phyloP scores from a whole-genome alignment of 2,888 invertebrate genomes.

The Minunthozetes semirufus region DNA sequence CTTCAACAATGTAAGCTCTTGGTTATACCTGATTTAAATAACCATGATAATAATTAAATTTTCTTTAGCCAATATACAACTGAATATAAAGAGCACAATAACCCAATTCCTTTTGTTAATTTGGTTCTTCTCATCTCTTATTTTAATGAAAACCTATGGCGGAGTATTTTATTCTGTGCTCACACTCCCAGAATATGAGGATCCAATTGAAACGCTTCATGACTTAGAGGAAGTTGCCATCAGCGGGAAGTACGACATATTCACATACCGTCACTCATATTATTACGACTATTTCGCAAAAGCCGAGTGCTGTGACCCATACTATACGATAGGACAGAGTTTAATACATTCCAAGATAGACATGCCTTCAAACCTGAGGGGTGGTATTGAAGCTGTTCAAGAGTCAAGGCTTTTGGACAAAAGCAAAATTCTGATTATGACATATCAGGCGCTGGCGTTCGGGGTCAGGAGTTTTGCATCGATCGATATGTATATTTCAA shows the following conservation, averaged over 20 bases:
- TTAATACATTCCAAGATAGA: neutral
- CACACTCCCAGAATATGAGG: constrained; percentile 15
- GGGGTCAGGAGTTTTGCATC: neutral
- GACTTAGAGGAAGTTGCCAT: neutral
- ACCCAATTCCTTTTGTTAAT: neutral
- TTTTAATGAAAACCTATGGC: constrained; percentile 18
- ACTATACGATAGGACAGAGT: neutral
- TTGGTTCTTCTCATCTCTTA: constrained; percentile 17
- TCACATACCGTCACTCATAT: neutral
- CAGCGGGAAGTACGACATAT: neutral
- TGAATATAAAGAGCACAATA: too few species aligned
- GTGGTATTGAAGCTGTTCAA: neutral
- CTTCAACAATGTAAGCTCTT: neutral
- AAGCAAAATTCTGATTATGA: neutral
- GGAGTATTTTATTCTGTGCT: constrained; percentile 26
- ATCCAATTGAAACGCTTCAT: constrained; percentile 10
- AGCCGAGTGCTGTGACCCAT: constrained; percentile 1
- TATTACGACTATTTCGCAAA: neutral
- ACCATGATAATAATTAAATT: too few species aligned
- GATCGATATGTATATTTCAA: neutral
- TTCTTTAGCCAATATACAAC: too few species aligned
- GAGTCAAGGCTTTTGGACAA: neutral
- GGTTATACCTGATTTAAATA: too few species aligned
- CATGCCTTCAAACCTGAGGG: neutral
- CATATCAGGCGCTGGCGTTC: neutral